Evolutionary conservation across 1,140 invertebrate species (phyloP), one percentile per base, ranked within the genome.

Genomic region (Sweltsa coloradensis): DNA sequence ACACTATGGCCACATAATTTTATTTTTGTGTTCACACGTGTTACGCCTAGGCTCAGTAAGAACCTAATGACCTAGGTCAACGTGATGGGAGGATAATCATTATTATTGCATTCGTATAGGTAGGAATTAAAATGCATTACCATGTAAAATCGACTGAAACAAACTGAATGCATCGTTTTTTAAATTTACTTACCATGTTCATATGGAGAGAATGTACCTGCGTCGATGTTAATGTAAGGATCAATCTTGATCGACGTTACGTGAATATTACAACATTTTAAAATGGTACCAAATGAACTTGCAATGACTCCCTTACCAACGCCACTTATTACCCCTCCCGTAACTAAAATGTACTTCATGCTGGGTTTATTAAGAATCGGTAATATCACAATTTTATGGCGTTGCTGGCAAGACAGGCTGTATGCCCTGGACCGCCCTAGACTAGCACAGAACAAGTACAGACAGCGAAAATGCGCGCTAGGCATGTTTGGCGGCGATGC

Each of bases 181-280:
- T 9, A 16, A 27, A 36, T 23, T 11, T 34, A 19, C 9, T 74
- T 73, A 94, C 94, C 95, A 70, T 98, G 95, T 65, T 99, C 95
- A 66, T 94, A 97, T 0, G 95, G 95, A 2, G 92, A 97, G 72
- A 98, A 98, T 31, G 94, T 97, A 52, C 94, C 94, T 55, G 95
- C 95, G 70, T 99, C 95, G 53, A 97, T 93, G 66, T 99, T 99
- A 41, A 98, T 91, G 62, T 99, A 99, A 0, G 95, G 95, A 67
- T 99, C 95, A 59, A 99, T 99, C 75, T 99, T 99, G 55, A 99
- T 98, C 13, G 89, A 88, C 19, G 94, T 97, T 3, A 97, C 92
- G 61, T 83, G 75, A 39, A 96, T 81, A 3, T 90, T 91, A 62
- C 85, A 89, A 50, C 85, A 83, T 71, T 96, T 96, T 3, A 98